Evolutionary conservation across 2,797 vertebrate species (phyloP), one percentile per base, ranked within the genome.

Genomic region (Coregonus ussuriensis): DNA sequence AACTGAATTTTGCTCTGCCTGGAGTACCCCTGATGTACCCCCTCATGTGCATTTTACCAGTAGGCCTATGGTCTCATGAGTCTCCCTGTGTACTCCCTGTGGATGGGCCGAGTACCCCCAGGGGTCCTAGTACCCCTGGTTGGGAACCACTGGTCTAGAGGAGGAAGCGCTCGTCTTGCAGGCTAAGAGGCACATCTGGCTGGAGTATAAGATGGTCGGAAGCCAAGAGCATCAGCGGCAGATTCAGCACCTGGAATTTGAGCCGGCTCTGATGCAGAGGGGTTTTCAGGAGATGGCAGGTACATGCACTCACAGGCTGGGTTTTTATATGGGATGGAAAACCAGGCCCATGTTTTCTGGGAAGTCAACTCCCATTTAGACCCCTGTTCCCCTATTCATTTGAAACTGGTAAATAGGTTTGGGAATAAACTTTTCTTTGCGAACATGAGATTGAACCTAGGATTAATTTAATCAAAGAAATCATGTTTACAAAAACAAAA

Each of bases 161-260:
- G 84, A 90, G 74, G 78, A 75, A 56, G 87, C 91, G 82, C 54
- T 77, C 65, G 83, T 82, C 75, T 89, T 90, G 81, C 84, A 89
- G 67, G 6, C 0, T 1, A 94, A 96, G 83, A 88, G 88, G 77
- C 89, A 94, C 79, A 89, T 90, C 65, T 95, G 90, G 94, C 87
- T 94, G 72, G 89, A 94, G 11, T 95, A 95, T 79, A 94, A 93
- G 91, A 93, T 93, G 0, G 81, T 93, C 0, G 93, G 91, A 52
- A 92, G 92, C 67, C 63, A 81, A 56, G 84, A 81, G n/a, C 89
- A 95, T 0, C 86, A 84, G 35, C 80, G 88, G 13, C 90, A 85
- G 72, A 95, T 95, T 47, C 54, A 53, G 66, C 84, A 80, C 25
- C 25, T 25, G 25, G 25, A 25, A 25, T 25, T 25, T 25, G 25